A percentile compares a stretch with the other conserved stretches of the same genome.
phyloP scores from a whole-genome alignment of 2,797 vertebrate genomes.

The Rhabdomys pumilio region DNA sequence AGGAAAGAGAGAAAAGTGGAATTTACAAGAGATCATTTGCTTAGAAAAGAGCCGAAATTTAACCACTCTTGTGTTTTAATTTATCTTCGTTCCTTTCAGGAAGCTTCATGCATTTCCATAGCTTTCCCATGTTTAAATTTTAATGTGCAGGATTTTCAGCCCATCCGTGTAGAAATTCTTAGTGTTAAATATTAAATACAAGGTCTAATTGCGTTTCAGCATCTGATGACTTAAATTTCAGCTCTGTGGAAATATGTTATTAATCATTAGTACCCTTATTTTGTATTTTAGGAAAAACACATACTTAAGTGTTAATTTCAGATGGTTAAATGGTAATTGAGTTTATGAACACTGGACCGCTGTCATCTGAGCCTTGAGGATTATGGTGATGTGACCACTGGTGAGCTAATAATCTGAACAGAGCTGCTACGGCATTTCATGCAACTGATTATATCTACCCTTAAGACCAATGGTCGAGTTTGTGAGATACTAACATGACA shows the following conservation, averaged over 20 bases:
- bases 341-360: constrained; percentile 23
- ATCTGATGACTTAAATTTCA: constrained; percentile 50
- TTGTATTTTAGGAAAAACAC: constrained; percentile 41
- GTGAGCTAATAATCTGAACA: constrained; percentile 45
- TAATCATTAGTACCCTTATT: constrained; percentile 26
- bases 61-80: constrained; percentile 57
- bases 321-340: constrained; percentile 35
- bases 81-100: constrained; percentile 50
- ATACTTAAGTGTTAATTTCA: not conserved
- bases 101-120: constrained; percentile 53
- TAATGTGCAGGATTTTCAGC: not conserved
- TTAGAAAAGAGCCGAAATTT: constrained; percentile 55
- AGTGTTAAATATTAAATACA: not conserved
- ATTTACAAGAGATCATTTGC: constrained; percentile 65
- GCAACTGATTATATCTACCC: not conserved
- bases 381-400: not conserved
- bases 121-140: constrained; percentile 21
- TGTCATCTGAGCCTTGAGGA: constrained; percentile 29
- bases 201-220: constrained; percentile 20
- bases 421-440: constrained; percentile 23
- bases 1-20: constrained; percentile 60
- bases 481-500: constrained; percentile 6
- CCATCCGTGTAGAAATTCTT: constrained; percentile 43
- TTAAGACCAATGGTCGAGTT: constrained; percentile 49
- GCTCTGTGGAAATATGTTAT: not conserved